A percentile compares a stretch with the other conserved stretches of the same genome.
phyloP scores from a whole-genome alignment of 2,888 invertebrate species.

The Agrenia bidenticulata region DNA sequence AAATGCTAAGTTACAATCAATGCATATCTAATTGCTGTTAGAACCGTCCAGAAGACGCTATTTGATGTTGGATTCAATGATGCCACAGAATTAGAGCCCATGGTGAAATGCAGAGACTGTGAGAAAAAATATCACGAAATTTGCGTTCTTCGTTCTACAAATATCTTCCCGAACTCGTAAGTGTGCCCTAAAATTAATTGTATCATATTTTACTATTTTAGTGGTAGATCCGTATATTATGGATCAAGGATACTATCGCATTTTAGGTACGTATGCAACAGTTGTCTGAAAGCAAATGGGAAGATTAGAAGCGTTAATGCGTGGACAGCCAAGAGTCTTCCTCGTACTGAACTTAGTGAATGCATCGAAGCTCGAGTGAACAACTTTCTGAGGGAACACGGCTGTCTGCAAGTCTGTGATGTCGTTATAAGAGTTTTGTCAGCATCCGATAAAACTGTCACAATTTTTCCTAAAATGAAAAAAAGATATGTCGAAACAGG shows the following conservation, averaged over 20 bases:
- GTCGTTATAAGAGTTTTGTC: conserved; percentile 97
- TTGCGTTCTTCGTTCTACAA: conserved; percentile 93
- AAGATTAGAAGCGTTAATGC: conserved; percentile 84
- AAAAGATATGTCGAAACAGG: conserved; percentile 69
- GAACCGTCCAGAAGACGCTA: too few relatives aligned
- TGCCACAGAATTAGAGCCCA: conserved; percentile 71
- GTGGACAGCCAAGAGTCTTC: conserved; percentile 72
- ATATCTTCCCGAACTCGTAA: conserved; percentile 13
- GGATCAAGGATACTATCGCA: too few relatives aligned
- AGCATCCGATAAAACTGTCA: conserved; percentile 94
- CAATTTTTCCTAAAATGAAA: conserved; percentile 97
- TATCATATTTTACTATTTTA: too few relatives aligned
- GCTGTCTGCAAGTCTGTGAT: conserved; percentile 79
- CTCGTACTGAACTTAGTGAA: conserved; percentile 81
- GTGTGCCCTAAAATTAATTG: too few relatives aligned
- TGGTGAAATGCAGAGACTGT: conserved; percentile 93
- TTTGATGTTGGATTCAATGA: too few relatives aligned
- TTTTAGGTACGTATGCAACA: conserved; percentile 80
- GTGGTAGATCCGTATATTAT: too few relatives aligned
- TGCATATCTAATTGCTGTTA: too few relatives aligned
- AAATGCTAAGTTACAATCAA: too few relatives aligned
- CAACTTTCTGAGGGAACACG: conserved; percentile 93
- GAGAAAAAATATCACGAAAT: conserved; percentile 97
- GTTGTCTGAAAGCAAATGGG: conserved; percentile 67
- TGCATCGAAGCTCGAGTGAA: conserved; percentile 98